These are phyloP conservation scores for Oophaga sylvatica DNA, from an alignment of 2,797 vertebrate species.

Conservation along the genomic window DNA sequence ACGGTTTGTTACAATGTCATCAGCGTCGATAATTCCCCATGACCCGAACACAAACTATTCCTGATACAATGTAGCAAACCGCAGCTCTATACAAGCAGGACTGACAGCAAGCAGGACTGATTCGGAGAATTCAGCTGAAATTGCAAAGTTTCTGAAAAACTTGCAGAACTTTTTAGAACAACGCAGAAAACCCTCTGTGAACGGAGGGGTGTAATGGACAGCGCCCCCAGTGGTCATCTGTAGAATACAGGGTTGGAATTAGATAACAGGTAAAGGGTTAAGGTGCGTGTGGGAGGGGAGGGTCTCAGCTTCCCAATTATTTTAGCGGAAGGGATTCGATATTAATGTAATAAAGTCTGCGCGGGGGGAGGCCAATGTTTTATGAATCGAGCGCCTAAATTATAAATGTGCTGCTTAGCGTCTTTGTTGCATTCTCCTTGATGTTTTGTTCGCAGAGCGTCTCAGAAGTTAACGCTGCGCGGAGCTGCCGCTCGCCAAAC, in stretches of 20 bases:
- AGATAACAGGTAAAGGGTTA: slow-evolving; percentile 55
- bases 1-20: too few species aligned
- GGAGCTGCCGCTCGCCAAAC: slow-evolving; percentile 19
- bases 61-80: too few species aligned
- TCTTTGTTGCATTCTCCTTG: slow-evolving; percentile 60
- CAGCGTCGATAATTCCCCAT: too few species aligned
- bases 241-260: neutral
- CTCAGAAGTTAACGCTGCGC: slow-evolving; percentile 53
- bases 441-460: slow-evolving; percentile 56
- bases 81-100: neutral
- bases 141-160: neutral
- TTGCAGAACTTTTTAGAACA: neutral
- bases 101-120: neutral
- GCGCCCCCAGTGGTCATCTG: neutral
- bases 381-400: slow-evolving; percentile 68
- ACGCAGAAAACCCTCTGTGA: neutral
- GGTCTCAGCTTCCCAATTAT: slow-evolving; percentile 59
- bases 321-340: slow-evolving; percentile 55
- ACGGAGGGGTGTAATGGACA: neutral
- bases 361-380: slow-evolving; percentile 62
- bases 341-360: slow-evolving; percentile 58
- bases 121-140: neutral
- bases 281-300: neutral
- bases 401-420: slow-evolving; percentile 65
- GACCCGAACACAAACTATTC: too few species aligned